Conservation (phyloP, 2,797 vertebrate species). For the Lophius americanus region DNA sequence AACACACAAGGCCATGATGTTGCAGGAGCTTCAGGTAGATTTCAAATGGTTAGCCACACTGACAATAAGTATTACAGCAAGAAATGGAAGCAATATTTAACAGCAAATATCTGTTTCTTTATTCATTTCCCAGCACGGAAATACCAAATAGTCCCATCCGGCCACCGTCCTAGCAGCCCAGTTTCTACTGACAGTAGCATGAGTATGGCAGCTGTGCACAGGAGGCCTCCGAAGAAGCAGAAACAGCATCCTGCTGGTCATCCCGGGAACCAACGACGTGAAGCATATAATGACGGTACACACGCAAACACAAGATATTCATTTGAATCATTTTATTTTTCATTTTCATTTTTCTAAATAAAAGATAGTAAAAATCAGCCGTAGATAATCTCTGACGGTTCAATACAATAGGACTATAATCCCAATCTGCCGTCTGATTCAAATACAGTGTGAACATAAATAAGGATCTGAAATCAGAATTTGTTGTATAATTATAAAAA, state of each 20-base stretch:
- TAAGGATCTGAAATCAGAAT: not conserved
- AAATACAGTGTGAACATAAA: not conserved
- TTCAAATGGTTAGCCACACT: not conserved
- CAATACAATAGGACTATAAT: no score
- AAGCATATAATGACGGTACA: slow-evolving; percentile 93
- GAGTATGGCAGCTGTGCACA: slow-evolving; percentile 94
- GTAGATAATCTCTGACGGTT: not conserved
- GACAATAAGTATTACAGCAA: not conserved
- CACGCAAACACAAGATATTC: no score
- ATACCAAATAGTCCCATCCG: slow-evolving; percentile 90
- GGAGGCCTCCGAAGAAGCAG: slow-evolving; percentile 94
- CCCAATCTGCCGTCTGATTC: no score
- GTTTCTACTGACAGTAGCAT: slow-evolving; percentile 97
- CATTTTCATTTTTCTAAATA: no score
- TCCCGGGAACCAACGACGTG: slow-evolving; percentile 91
- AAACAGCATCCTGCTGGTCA: slow-evolving; percentile 92
- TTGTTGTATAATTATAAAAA: not conserved
- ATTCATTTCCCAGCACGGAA: slow-evolving; percentile 85
- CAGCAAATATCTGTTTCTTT: not conserved
- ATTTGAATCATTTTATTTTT: no score
- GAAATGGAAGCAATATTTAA: not conserved
- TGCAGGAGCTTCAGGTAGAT: slow-evolving; percentile 68
- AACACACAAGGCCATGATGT: slow-evolving; percentile 72
- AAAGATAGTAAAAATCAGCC: not conserved
- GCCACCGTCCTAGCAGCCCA: slow-evolving; percentile 93